Percentiles rank a stretch among this genome's conserved stretches.
Evolutionary conservation across 2,797 vertebrate genomes (phyloP).

Genomic region (Peromyscus nudipes): DNA sequence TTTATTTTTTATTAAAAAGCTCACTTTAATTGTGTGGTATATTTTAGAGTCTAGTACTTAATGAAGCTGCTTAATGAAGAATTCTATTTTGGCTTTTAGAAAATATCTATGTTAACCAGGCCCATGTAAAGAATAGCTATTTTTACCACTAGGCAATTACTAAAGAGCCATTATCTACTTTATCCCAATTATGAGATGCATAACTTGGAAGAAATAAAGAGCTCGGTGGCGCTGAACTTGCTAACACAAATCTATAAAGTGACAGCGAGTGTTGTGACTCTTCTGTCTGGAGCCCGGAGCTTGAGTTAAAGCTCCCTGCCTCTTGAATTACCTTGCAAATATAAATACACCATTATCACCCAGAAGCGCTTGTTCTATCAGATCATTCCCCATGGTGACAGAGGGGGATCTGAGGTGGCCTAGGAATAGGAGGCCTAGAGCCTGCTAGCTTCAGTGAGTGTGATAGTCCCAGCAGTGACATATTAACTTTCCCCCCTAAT

Average conservation of each 20-base stretch:
- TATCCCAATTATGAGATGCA: conserved; percentile 41
- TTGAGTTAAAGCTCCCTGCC: neutral
- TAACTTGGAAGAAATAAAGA: conserved; percentile 55
- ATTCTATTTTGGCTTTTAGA: conserved; percentile 67
- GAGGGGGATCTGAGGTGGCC: neutral
- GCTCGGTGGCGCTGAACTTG: neutral
- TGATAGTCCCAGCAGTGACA: neutral
- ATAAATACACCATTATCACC: neutral
- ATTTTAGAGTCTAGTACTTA: conserved; percentile 71
- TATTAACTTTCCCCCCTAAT: neutral
- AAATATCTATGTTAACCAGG: conserved; percentile 53
- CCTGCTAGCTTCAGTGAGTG: neutral
- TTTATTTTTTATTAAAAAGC: conserved; percentile 66
- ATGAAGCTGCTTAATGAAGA: conserved; percentile 68
- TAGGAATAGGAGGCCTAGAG: neutral
- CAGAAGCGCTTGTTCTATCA: neutral
- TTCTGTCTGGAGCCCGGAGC: neutral
- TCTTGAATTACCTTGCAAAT: neutral
- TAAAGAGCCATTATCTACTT: conserved; percentile 55
- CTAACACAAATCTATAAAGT: neutral
- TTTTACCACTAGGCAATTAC: conserved; percentile 59
- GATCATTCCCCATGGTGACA: neutral
- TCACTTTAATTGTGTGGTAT: conserved; percentile 59
- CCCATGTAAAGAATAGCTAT: conserved; percentile 47
- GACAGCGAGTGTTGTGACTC: neutral